phyloP scores from a whole-genome alignment of 2,888 invertebrate species.

The Acanthosepion pharaonis region DNA sequence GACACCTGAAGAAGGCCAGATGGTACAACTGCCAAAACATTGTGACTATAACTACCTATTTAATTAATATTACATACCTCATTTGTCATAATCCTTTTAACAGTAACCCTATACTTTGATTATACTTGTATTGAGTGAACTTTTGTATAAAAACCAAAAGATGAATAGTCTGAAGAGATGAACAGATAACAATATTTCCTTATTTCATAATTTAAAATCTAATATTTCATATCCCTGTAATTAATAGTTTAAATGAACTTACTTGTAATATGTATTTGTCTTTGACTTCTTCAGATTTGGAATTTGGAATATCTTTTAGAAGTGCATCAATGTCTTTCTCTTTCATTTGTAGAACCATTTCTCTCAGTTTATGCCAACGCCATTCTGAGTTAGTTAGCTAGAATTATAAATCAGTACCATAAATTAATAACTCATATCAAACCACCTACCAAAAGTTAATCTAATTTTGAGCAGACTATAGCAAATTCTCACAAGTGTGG shows the following conservation, averaged over 20 bases:
- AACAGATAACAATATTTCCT: too few relatives aligned
- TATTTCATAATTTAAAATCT: too few relatives aligned
- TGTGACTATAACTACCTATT: too few relatives aligned
- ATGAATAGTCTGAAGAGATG: too few relatives aligned
- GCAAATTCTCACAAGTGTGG: neutral
- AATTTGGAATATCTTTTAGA: neutral
- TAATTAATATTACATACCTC: too few relatives aligned
- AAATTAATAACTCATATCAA: neutral
- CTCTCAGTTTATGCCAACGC: slow-evolving; percentile 41
- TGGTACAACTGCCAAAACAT: too few relatives aligned
- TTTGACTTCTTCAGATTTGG: slow-evolving; percentile 34
- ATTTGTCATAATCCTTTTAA: too few relatives aligned
- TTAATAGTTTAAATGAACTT: neutral
- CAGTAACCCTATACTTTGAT: too few relatives aligned
- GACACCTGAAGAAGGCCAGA: too few relatives aligned
- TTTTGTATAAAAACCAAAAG: too few relatives aligned
- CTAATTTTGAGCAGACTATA: neutral
- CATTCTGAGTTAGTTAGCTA: slow-evolving; percentile 40
- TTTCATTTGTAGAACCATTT: slow-evolving; percentile 40
- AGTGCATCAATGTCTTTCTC: slow-evolving; percentile 41
- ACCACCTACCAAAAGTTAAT: neutral
- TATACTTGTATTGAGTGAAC: too few relatives aligned
- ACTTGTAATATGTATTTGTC: slow-evolving; percentile 42
- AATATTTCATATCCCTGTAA: neutral
- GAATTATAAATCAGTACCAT: neutral